Conservation (phyloP, 1,140 invertebrate species). For the Scaptomyza hsui region DNA sequence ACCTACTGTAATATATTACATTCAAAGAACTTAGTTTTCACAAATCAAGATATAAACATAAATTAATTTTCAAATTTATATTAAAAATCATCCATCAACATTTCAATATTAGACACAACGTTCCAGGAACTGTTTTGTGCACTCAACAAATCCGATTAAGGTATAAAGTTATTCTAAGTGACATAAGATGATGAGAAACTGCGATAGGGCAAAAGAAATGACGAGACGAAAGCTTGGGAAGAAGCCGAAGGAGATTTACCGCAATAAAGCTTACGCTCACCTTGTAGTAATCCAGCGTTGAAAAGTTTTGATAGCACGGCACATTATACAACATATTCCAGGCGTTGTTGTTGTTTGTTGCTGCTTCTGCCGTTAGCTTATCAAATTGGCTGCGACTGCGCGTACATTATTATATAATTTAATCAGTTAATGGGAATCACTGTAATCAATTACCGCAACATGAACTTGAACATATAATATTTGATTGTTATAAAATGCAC, state of each 20-base stretch:
- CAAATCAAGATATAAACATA: no score
- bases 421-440: slow-evolving; percentile 10
- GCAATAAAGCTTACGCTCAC: slow-evolving; percentile 42
- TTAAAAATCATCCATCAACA: not conserved
- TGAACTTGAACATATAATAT: not conserved
- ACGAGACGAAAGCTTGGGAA: not conserved
- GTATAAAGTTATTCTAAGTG: slow-evolving; percentile 14
- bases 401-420: slow-evolving; percentile 4
- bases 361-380: slow-evolving; percentile 10
- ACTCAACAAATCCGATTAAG: not conserved
- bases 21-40: not conserved
- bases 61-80: no score
- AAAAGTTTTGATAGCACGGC: slow-evolving; percentile 83
- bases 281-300: slow-evolving; percentile 84
- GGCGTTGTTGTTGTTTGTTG: slow-evolving; percentile 54
- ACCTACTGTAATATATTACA: no score
- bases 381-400: slow-evolving; percentile 26
- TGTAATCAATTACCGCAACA: slow-evolving; percentile 6
- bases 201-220: not conserved
- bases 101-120: not conserved
- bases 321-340: slow-evolving; percentile 84
- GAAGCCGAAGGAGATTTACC: not conserved
- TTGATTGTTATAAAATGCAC: not conserved
- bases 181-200: slow-evolving; percentile 16
- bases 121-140: not conserved